Percentiles rank a stretch among this genome's conserved stretches.
Evolutionary conservation across 1,140 invertebrate genomes (phyloP).

Genomic region (Leptinotarsa defecta): DNA sequence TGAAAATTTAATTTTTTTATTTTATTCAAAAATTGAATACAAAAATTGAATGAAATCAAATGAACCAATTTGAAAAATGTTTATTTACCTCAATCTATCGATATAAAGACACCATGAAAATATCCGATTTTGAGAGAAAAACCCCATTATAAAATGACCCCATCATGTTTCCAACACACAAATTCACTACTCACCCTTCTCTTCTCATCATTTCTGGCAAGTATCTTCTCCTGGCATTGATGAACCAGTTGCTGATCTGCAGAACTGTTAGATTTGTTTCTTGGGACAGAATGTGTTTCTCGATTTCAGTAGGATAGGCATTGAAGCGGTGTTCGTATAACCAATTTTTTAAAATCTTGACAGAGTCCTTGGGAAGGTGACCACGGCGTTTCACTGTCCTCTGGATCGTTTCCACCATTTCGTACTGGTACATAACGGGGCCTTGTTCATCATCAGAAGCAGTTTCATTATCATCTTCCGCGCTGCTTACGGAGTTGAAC

Average conservation of each 20-base stretch:
- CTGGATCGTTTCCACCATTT: slow-evolving; percentile 34
- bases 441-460: slow-evolving; percentile 50
- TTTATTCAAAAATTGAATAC: too few relatives aligned
- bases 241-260: slow-evolving; percentile 88
- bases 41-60: too few relatives aligned
- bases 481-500: slow-evolving; percentile 51
- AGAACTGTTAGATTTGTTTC: slow-evolving; percentile 87
- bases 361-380: slow-evolving; percentile 90
- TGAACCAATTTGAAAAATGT: neutral
- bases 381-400: slow-evolving; percentile 74
- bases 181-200: slow-evolving; percentile 61
- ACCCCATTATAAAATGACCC: slow-evolving; percentile 21
- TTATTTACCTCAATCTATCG: slow-evolving; percentile 24
- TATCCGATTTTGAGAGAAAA: slow-evolving; percentile 23
- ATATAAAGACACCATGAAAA: slow-evolving; percentile 16
- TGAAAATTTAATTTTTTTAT: too few relatives aligned
- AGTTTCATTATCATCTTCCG: slow-evolving; percentile 51
- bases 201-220: slow-evolving; percentile 78
- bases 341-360: slow-evolving; percentile 90
- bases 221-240: slow-evolving; percentile 74
- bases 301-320: slow-evolving; percentile 93
- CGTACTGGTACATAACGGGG: slow-evolving; percentile 45
- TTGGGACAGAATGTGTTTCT: slow-evolving; percentile 83
- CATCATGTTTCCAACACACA: neutral
- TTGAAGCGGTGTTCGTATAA: slow-evolving; percentile 92